Base-by-base conservation (phyloP, 2,888 invertebrate genomes). In the Drosophila aldrichi region DNA sequence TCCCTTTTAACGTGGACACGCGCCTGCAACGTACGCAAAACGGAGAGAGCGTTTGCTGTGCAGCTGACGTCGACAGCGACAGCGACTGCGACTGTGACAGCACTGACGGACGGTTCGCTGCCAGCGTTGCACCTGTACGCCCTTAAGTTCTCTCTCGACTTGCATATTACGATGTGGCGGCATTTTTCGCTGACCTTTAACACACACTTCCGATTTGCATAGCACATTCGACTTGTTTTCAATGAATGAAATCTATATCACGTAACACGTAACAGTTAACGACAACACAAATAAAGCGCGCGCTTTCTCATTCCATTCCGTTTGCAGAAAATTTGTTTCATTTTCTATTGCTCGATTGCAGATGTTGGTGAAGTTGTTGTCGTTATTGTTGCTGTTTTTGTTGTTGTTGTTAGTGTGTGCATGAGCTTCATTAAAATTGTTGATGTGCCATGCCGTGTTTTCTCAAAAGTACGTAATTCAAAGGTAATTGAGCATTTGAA, bases 341-440 rank as follows among this genome's bases (percentile, higher is more conserved):
- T 22, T 44, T 44, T 10, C 10, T 44, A 22, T 44, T 44, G 14
- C 10, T 44, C 22, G 14, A 22, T 22, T 16, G 16, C 46, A 25
- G 46, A 18, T 10, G 32, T 54, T n/a, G 49, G 3, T 10, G 34
- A 18, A 40, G 1, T 41, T 43, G 22, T 29, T 29, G 29, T 22
- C 20, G 20, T 20, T 44, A 8, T 25, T 44, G 2, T 41, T 55
- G 20, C 18, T 38, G 1, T 40, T 55, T 16, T 20, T 44, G 14
- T 1, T 46, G 32, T 41, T 63, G 18, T 34, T 46, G 12, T 61
- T 44, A n/a, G 12, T 60, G 43, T 59, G 57, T 60, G 64, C 61
- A 58, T 60, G 68, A 61, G 56, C 36, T 49, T 20, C 36, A 79
- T 82, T 84, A 71, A 74, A 77, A 61, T 77, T 81, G 84, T 70